Evolutionary conservation across 2,113 vertebrate species (phyloP).

Genomic region (Sorex araneus): DNA sequence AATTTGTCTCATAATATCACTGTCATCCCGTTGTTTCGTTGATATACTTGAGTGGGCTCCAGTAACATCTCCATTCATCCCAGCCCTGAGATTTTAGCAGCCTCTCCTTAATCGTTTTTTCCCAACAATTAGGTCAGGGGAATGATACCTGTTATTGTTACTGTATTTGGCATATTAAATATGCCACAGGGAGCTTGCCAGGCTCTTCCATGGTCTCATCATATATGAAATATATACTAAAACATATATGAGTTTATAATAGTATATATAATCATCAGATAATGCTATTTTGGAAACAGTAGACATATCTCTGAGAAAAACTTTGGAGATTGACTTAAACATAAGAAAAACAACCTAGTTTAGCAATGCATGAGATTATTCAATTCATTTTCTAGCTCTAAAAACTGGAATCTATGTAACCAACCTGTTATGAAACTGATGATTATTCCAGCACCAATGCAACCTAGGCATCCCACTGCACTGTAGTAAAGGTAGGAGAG

Average conservation of each 20-base stretch:
- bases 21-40: no score
- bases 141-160: no score
- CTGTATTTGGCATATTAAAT: no score
- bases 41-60: no score
- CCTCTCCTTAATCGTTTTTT: no score
- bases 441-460: conserved; percentile 85
- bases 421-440: conserved; percentile 92
- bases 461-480: conserved; percentile 90
- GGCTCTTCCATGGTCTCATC: neutral
- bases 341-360: neutral
- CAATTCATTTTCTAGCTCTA: neutral
- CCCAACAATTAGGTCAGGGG: no score
- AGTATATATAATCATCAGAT: neutral
- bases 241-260: neutral
- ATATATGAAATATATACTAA: neutral
- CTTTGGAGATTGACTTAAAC: neutral
- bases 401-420: conserved; percentile 38
- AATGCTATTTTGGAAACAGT: neutral
- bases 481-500: conserved; percentile 94
- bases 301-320: neutral
- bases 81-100: no score
- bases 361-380: neutral
- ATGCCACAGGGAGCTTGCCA: no score
- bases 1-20: neutral
- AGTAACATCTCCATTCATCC: no score